phyloP scores from a whole-genome alignment of 2,797 vertebrate species.

The Parauchenoglanis ngamensis region DNA sequence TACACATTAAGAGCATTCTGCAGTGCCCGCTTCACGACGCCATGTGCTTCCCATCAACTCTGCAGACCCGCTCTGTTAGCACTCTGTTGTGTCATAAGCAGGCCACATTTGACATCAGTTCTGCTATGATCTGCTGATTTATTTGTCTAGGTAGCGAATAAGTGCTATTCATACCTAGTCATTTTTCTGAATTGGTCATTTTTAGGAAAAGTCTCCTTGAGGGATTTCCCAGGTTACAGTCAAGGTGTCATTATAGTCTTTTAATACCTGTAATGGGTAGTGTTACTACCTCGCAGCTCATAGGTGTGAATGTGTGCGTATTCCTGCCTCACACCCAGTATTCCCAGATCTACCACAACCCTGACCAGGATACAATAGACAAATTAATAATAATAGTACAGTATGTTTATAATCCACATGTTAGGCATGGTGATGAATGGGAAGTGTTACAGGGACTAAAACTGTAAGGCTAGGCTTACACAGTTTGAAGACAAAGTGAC shows the following conservation, averaged over 20 bases:
- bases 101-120: background rate
- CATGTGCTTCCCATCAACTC: constrained; percentile 42
- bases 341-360: background rate
- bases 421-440: background rate
- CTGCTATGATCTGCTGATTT: background rate
- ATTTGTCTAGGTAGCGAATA: background rate
- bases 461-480: background rate
- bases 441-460: background rate
- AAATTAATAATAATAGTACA: background rate
- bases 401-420: background rate
- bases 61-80: background rate
- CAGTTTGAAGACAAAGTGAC: background rate
- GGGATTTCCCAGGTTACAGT: background rate
- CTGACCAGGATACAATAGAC: background rate
- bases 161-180: background rate
- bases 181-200: background rate
- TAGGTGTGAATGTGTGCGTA: background rate
- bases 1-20: constrained; percentile 70
- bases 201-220: background rate
- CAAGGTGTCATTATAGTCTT: background rate
- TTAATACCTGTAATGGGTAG: background rate
- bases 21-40: constrained; percentile 27
- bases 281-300: background rate
- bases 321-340: background rate
- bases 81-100: constrained; percentile 28